Conservation (phyloP, 2,888 invertebrate species). For the Nymphalis c-album region DNA sequence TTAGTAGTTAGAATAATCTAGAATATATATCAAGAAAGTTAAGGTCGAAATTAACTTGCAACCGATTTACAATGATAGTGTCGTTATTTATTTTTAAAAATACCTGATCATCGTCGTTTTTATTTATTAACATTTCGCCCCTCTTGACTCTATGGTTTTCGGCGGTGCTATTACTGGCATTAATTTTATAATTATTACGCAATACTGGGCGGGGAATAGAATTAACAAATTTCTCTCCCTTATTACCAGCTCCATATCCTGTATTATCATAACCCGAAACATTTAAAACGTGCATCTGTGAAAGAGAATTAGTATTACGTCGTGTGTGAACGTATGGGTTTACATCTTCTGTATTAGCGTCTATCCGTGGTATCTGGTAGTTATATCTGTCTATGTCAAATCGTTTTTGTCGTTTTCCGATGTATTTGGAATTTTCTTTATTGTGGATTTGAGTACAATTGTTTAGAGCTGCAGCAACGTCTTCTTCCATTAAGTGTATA, state of each 20-base stretch:
- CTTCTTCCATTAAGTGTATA: conserved; percentile 68
- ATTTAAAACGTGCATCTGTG: conserved; percentile 57
- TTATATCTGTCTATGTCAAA: conserved; percentile 42
- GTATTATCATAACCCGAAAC: conserved; percentile 57
- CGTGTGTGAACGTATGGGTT: conserved; percentile 61
- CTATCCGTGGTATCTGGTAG: conserved; percentile 52
- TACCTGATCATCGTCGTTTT: conserved; percentile 63
- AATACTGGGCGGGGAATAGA: conserved; percentile 46
- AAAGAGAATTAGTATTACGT: conserved; percentile 51
- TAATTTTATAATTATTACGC: conserved; percentile 22
- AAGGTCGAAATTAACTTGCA: too few relatives aligned
- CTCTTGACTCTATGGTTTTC: conserved; percentile 52
- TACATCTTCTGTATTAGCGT: conserved; percentile 47
- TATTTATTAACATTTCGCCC: conserved; percentile 56
- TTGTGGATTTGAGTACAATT: conserved; percentile 49
- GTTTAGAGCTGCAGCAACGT: conserved; percentile 63
- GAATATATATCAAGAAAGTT: too few relatives aligned
- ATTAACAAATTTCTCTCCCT: conserved; percentile 51
- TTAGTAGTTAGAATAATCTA: too few relatives aligned
- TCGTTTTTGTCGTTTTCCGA: conserved; percentile 46
- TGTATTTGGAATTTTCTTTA: conserved; percentile 34
- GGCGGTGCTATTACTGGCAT: conserved; percentile 24
- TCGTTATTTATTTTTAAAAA: too few relatives aligned
- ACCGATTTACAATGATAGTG: too few relatives aligned
- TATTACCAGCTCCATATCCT: conserved; percentile 49